phyloP scores from a whole-genome alignment of 2,113 vertebrate species.

The Dipodomys ordii region DNA sequence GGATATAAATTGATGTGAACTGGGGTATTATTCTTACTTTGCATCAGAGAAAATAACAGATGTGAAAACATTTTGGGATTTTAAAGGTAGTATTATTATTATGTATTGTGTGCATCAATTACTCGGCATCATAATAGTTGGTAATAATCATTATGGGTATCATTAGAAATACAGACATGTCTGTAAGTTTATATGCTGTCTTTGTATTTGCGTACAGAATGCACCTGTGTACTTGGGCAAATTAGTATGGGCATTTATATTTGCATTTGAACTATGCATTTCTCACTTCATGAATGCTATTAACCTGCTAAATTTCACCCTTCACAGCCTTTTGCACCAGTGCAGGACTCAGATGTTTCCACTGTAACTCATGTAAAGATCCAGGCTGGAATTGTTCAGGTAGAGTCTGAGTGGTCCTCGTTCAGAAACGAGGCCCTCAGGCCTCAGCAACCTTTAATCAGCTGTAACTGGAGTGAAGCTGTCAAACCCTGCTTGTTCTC shows the following conservation, averaged over 20 bases:
- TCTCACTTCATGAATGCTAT: not conserved
- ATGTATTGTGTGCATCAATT: conserved; percentile 41
- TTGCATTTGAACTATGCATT: conserved; percentile 11
- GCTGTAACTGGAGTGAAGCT: conserved; percentile 82
- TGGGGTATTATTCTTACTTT: not conserved
- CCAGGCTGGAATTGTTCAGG: conserved; percentile 57
- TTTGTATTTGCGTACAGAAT: not conserved
- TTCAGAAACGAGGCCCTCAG: conserved; percentile 66
- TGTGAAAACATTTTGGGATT: conserved; percentile 25
- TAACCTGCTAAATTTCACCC: not conserved
- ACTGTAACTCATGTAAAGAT: not conserved
- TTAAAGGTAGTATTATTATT: conserved; percentile 53
- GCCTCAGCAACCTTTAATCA: conserved; percentile 84
- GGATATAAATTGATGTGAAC: not conserved
- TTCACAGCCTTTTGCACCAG: not conserved
- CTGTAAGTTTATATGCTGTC: not conserved
- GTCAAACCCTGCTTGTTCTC: conserved; percentile 83
- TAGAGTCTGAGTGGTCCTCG: conserved; percentile 71
- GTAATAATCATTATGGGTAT: conserved; percentile 61
- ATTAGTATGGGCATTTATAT: not conserved
- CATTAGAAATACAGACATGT: not conserved
- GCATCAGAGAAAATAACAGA: conserved; percentile 37
- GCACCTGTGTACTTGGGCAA: not conserved
- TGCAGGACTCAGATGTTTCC: not conserved
- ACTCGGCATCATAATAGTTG: conserved; percentile 35